These are phyloP conservation scores for Ceraclea dissimilis DNA, from an alignment of 2,888 invertebrate genomes.

Conservation along the genomic window DNA sequence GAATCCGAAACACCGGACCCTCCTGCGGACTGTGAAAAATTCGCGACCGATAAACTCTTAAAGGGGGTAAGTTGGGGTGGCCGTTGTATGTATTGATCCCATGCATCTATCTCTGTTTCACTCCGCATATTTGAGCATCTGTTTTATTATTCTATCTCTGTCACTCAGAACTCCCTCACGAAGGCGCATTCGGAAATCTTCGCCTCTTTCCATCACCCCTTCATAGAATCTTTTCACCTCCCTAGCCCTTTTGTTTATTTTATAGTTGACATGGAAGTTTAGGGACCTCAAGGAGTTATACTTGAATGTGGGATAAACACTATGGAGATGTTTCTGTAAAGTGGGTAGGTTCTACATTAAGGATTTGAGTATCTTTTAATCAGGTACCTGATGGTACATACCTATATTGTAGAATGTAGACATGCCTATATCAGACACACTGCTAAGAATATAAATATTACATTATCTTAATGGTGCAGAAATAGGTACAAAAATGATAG, in stretches of 20 bases:
- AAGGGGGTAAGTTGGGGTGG: slow-evolving; percentile 11
- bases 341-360: neutral
- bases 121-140: slow-evolving; percentile 8
- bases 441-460: no score
- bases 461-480: no score
- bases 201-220: slow-evolving; percentile 14
- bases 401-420: no score
- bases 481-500: no score
- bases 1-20: slow-evolving; percentile 15
- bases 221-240: slow-evolving; percentile 10
- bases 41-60: slow-evolving; percentile 22
- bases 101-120: slow-evolving; percentile 20
- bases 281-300: slow-evolving; percentile 19
- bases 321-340: slow-evolving; percentile 12
- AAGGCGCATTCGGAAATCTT: slow-evolving; percentile 23
- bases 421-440: no score
- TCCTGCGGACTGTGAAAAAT: slow-evolving; percentile 17
- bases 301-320: slow-evolving; percentile 24
- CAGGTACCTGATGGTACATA: no score
- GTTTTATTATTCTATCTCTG: slow-evolving; percentile 14
- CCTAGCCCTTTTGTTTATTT: slow-evolving; percentile 24
- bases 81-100: slow-evolving; percentile 25
- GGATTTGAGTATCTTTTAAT: slow-evolving; percentile 4
- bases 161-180: slow-evolving; percentile 15
- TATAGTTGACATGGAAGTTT: slow-evolving; percentile 25